Evolutionary conservation across 1,140 invertebrate species (phyloP).

Genomic region (Oreohelix idahoensis): DNA sequence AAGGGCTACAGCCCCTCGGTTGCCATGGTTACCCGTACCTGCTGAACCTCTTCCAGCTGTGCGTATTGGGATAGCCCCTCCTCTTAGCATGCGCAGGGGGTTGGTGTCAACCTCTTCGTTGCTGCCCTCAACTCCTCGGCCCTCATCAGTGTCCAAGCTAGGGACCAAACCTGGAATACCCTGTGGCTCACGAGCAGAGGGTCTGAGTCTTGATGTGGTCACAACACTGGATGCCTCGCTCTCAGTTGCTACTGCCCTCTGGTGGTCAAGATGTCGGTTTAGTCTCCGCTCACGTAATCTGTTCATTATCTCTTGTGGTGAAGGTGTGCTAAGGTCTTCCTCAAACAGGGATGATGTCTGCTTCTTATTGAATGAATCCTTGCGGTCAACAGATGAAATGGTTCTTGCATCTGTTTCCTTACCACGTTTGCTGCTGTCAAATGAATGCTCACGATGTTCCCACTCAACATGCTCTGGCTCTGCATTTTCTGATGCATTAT

Average conservation of each 20-base stretch:
- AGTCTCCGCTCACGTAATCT: slow-evolving; percentile 64
- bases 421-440: slow-evolving; percentile 29
- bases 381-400: slow-evolving; percentile 14
- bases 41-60: slow-evolving; percentile 60
- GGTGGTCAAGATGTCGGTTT: slow-evolving; percentile 64
- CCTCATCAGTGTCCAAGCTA: slow-evolving; percentile 32
- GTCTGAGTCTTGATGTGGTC: slow-evolving; percentile 42
- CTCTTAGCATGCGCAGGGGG: slow-evolving; percentile 82
- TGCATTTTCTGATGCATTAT: slow-evolving; percentile 27
- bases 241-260: slow-evolving; percentile 54
- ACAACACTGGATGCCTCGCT: slow-evolving; percentile 38
- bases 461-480: slow-evolving; percentile 16
- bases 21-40: slow-evolving; percentile 57
- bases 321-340: slow-evolving; percentile 67
- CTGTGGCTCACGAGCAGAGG: slow-evolving; percentile 64
- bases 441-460: slow-evolving; percentile 29
- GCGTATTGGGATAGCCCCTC: slow-evolving; percentile 65
- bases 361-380: slow-evolving; percentile 35
- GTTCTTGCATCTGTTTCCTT: slow-evolving; percentile 24
- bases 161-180: slow-evolving; percentile 61
- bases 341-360: slow-evolving; percentile 55
- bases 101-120: slow-evolving; percentile 76
- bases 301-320: slow-evolving; percentile 65
- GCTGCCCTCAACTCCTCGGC: slow-evolving; percentile 2
- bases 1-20: slow-evolving; percentile 48